Conservation (phyloP, 92 coral and sea anemone genomes). For the Umimayanthus chanpuru region DNA sequence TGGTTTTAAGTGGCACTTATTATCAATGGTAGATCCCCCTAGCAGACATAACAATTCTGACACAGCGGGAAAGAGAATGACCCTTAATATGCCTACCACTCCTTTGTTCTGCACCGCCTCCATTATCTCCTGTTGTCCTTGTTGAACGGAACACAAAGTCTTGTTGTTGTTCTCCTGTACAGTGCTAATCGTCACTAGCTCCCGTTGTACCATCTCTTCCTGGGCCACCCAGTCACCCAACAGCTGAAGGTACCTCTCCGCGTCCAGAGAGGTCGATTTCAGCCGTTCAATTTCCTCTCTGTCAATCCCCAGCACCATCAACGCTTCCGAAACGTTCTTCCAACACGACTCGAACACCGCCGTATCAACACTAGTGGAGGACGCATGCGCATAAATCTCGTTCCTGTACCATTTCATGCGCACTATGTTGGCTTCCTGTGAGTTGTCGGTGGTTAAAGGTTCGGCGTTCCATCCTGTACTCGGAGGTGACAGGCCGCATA, state of each 20-base stretch:
- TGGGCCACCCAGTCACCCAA: constrained; percentile 23
- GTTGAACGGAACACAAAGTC: constrained; percentile 2
- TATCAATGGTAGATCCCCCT: no score
- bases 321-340: constrained; percentile 6
- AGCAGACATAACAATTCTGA: no score
- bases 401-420: constrained; percentile 30
- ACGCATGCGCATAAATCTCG: constrained; percentile 29
- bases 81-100: background rate
- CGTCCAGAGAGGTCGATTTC: constrained; percentile 3
- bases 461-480: constrained; percentile 3
- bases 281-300: constrained; percentile 31
- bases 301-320: constrained; percentile 24
- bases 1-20: no score
- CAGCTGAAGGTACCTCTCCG: background rate
- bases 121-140: background rate
- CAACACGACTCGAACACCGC: constrained; percentile 5
- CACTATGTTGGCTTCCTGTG: constrained; percentile 23
- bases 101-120: constrained; percentile 2
- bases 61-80: no score
- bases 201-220: background rate
- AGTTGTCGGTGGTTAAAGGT: background rate
- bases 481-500: constrained; percentile 8
- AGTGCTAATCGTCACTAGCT: background rate
- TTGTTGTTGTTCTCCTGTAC: background rate
- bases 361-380: constrained; percentile 18